Percentiles rank a stretch among this genome's conserved stretches.
Conservation (phyloP, 2,113 vertebrate species). For the Pungitius pungitius region DNA sequence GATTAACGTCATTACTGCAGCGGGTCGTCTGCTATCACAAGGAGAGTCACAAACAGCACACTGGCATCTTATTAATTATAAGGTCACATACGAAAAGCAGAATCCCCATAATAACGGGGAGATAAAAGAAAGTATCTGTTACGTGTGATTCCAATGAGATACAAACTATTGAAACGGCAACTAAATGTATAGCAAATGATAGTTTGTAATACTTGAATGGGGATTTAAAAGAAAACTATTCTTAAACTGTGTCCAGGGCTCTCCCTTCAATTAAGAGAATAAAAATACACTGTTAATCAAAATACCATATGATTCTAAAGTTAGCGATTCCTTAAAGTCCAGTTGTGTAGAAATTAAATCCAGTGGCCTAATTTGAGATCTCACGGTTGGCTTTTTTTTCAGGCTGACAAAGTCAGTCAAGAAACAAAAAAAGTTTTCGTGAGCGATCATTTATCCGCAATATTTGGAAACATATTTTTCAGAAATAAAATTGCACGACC, state of each 20-base stretch:
- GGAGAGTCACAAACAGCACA: constrained; percentile 12
- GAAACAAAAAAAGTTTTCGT: background rate
- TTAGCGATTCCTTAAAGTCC: background rate
- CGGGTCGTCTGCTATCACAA: constrained; percentile 39
- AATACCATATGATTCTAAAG: too few relatives aligned
- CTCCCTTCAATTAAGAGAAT: background rate
- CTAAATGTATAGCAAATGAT: background rate
- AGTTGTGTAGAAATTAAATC: background rate
- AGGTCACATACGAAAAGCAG: background rate
- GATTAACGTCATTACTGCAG: constrained; percentile 4
- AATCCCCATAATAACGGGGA: background rate
- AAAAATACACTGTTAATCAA: background rate
- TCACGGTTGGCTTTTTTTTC: background rate
- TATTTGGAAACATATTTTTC: background rate
- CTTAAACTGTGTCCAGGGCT: background rate
- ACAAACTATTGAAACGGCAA: background rate
- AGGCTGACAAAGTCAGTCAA: background rate
- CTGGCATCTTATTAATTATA: background rate
- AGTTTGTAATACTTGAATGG: background rate
- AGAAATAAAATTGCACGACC: background rate
- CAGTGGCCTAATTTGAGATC: background rate
- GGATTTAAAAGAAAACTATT: background rate
- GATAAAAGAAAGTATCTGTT: background rate
- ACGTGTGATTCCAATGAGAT: background rate
- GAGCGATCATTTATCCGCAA: background rate